These are phyloP conservation scores for Fundulus diaphanus DNA, from an alignment of 2,797 vertebrate genomes.

Conservation along the genomic window DNA sequence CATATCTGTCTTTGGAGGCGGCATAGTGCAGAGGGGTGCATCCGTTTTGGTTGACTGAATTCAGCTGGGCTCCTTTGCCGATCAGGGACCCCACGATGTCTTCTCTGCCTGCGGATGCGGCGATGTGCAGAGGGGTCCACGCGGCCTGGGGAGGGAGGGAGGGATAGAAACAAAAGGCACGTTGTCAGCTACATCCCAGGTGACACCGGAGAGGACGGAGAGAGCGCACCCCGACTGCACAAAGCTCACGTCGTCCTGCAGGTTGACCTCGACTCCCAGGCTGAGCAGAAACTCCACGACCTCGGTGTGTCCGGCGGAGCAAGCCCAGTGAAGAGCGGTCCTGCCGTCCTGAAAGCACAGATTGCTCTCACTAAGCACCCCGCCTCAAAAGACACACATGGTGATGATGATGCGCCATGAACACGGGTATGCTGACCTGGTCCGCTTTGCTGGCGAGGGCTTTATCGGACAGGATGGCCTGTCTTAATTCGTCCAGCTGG, in stretches of 20 bases:
- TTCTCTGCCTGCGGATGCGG: constrained; percentile 93
- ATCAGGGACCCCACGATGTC: constrained; percentile 92
- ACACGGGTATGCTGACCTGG: constrained; percentile 81
- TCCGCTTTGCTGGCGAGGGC: constrained; percentile 87
- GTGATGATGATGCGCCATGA: not conserved
- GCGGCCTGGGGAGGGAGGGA: constrained; percentile 84
- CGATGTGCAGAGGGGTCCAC: constrained; percentile 96
- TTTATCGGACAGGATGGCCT: constrained; percentile 83
- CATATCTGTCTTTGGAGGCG: constrained; percentile 93
- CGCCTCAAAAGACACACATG: not conserved
- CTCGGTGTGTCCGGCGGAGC: constrained; percentile 90
- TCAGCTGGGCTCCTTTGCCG: constrained; percentile 89
- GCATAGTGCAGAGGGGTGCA: constrained; percentile 96
- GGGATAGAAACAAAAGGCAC: not conserved
- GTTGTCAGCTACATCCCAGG: not conserved
- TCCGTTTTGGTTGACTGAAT: constrained; percentile 93
- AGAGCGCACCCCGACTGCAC: not conserved
- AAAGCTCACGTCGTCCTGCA: constrained; percentile 88
- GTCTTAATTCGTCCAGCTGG: constrained; percentile 85
- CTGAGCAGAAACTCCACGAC: constrained; percentile 89
- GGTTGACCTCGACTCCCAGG: constrained; percentile 88
- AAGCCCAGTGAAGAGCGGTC: constrained; percentile 94
- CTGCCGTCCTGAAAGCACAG: constrained; percentile 81
- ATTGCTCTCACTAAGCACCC: rapidly evolving
- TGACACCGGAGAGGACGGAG: not conserved